Base-by-base conservation (phyloP, 2,113 vertebrate genomes). In the Phocoena sinus region DNA sequence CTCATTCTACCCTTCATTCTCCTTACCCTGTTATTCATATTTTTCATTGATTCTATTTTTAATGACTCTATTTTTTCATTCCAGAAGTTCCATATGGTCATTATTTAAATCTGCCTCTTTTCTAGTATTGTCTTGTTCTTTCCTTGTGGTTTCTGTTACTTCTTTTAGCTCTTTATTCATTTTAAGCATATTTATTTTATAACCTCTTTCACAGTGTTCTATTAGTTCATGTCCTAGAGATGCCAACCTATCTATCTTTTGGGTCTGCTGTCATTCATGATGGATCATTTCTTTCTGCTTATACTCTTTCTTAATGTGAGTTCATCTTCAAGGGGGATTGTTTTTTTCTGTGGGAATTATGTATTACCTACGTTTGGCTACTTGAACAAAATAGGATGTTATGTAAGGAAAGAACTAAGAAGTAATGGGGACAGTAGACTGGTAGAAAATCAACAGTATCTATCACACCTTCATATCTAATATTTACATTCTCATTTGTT, bases 11-110 rank as follows among this genome's bases (percentile, higher is more conserved):
- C 56, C 60, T 91, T 60, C 36, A 71, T 79, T 83, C 62, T 70
- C 36, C 33, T 93, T 47, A 70, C 13, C 53, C 73, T 91, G 50
- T 91, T 81, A 67, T 44, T 89, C 80, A 41, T 67, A 58, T 86
- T 85, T 91, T 88, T 95, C 95, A 92, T 33, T 85, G 67, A 89
- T 63, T 76, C 73, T 95, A 92, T 92, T 94, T 96, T 91, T 96
- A 94, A 92, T 21, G 83, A 85, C 65, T 76, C 67, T 73, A 92
- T 85, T 91, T 96, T 96, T 76, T 77, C 83, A 81, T 95, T 96
- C 73, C 70, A 62, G 79, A 77, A 84, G 77, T 94, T 96, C 83
- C 95, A 96, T 94, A 96, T 95, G 38, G 60, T 85, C 71, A 91
- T 89, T 94, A 96, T 91, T 96, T 96, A 94, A 94, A 79, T 80